Evolutionary conservation across 2,797 vertebrate species (phyloP), one percentile per base, ranked within the genome.

Genomic region (Psittacula derbiana): DNA sequence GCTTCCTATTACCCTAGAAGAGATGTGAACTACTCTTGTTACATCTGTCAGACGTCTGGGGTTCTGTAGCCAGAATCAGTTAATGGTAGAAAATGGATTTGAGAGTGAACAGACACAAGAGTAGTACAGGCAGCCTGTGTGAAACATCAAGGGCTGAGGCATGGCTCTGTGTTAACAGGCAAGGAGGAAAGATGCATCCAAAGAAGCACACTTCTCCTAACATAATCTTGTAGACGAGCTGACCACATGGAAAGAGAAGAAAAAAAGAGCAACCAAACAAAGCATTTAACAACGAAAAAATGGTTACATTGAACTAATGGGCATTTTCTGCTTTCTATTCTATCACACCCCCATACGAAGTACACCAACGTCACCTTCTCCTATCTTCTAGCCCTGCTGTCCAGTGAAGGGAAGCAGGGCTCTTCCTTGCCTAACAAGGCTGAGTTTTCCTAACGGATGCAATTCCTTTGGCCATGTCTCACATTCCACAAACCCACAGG

Each of bases 21-120:
- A 88, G 76, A 94, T 41, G 23, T 43, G 88, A 96, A 86, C 46
- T 64, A 41, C 44, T 95, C 73, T 82, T 43, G 44, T 69, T 88
- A 23, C 43, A 67, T 86, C 91, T 91, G 72, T 91, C 90, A 94
- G 55, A 71, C 9, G 64, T 44, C 62, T 43, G 36, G 40, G 60
- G 18, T 23, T 64, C 18, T 50, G 53, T 57, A 86, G 90, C 30
- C 57, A 92, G 66, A 62, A 73, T 50, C 65, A 71, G 72, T 76
- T 92, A 94, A 36, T 2, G 2, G 52, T 38, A 85, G 71, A 86
- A 83, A 85, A 93, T 11, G 50, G 79, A 81, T 85, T 47, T 72
- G 49, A 69, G 70, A 64, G 71, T 20, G 61, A 85, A 44, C 25
- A 50, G 65, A 84, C 11, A 52, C 33, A 57, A 9, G 7, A 43